Percentiles rank a stretch among this genome's conserved stretches.
Conservation (phyloP, 2,888 invertebrate species). For the Anthrax anthrax region DNA sequence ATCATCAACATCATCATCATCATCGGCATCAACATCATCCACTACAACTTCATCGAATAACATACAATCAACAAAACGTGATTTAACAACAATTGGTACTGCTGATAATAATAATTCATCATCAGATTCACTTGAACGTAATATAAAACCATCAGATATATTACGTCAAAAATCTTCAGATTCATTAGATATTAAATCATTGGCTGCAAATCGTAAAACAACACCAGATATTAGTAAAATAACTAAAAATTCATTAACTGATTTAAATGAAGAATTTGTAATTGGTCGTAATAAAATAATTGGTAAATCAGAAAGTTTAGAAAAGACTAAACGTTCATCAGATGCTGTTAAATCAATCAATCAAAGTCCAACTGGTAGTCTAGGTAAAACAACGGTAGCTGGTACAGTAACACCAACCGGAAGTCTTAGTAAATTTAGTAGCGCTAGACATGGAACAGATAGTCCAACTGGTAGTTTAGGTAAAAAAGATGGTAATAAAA, state of each 20-base stretch:
- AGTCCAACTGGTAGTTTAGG: slow-evolving; percentile 21
- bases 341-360: slow-evolving; percentile 18
- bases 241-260: slow-evolving; percentile 24
- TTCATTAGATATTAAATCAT: slow-evolving; percentile 28
- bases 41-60: not conserved
- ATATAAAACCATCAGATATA: slow-evolving; percentile 35
- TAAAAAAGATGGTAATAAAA: slow-evolving; percentile 23
- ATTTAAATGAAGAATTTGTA: slow-evolving; percentile 32
- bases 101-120: slow-evolving; percentile 9
- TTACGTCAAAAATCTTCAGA: slow-evolving; percentile 34
- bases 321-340: slow-evolving; percentile 22
- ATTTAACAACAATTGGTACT: slow-evolving; percentile 9
- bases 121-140: slow-evolving; percentile 31
- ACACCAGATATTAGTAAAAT: slow-evolving; percentile 30
- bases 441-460: slow-evolving; percentile 16
- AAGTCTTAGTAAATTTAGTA: slow-evolving; percentile 22
- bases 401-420: slow-evolving; percentile 25
- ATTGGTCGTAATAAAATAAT: slow-evolving; percentile 32
- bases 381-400: slow-evolving; percentile 25
- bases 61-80: slow-evolving; percentile 20
- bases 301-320: slow-evolving; percentile 31
- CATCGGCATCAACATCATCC: not conserved
- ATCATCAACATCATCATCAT: slow-evolving; percentile 1
- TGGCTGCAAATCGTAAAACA: slow-evolving; percentile 29
- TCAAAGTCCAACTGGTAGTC: slow-evolving; percentile 28